Evolutionary conservation across 2,113 vertebrate genomes (phyloP).

Genomic region (Sinocyclocheilus grahami): DNA sequence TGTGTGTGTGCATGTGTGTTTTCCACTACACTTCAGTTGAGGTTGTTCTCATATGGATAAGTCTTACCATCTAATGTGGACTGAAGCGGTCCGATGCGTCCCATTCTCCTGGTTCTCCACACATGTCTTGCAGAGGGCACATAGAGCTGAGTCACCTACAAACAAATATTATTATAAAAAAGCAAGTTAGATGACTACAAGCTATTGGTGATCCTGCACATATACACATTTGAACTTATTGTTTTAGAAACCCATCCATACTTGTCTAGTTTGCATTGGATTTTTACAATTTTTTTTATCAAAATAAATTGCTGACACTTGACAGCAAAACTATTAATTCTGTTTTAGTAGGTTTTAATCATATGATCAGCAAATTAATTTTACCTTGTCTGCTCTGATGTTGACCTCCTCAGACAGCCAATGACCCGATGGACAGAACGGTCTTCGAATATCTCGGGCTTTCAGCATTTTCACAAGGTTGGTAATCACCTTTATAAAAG

Average conservation of each 20-base stretch:
- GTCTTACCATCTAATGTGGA: slow-evolving; percentile 91
- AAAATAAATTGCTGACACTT: no score
- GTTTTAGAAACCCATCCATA: neutral
- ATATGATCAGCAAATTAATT: neutral
- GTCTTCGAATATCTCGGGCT: slow-evolving; percentile 91
- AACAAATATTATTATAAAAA: neutral
- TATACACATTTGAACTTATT: no score
- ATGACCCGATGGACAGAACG: slow-evolving; percentile 93
- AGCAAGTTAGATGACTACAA: neutral
- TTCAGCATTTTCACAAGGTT: slow-evolving; percentile 99
- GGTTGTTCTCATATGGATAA: neutral
- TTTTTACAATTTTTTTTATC: neutral
- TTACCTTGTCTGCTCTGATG: slow-evolving; percentile 96
- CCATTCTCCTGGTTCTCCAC: slow-evolving; percentile 94
- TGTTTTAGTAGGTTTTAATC: neutral
- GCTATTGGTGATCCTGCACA: no score
- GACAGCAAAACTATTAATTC: neutral
- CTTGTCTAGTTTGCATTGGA: neutral
- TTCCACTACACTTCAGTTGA: neutral
- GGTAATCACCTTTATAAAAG: slow-evolving; percentile 86
- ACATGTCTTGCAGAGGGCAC: slow-evolving; percentile 91
- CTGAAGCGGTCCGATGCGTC: slow-evolving; percentile 92
- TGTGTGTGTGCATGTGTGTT: neutral
- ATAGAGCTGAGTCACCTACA: slow-evolving; percentile 94
- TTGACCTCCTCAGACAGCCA: slow-evolving; percentile 97